Evolutionary conservation across 2,888 invertebrate species (phyloP), one percentile per base, ranked within the genome.

Genomic region (Pseudolycoriella hygida): DNA sequence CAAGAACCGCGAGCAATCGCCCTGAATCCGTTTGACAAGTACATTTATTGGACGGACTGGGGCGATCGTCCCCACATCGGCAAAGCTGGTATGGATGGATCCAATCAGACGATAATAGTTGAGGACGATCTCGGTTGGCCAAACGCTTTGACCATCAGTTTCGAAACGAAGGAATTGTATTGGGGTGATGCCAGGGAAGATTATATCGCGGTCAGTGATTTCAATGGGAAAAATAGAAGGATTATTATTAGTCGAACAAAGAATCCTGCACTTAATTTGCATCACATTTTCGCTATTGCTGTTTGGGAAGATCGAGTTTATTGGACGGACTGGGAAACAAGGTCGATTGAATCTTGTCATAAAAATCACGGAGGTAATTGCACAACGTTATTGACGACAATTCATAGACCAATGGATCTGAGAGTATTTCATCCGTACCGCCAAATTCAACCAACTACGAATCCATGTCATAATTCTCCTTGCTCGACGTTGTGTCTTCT

Each of bases 241-340:
- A 70, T 82, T 37, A 70, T 90, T 20, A 72, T 84, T 49, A 77
- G 77, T 4, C 69, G 83, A 57, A n/a, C n/a, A n/a, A n/a, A n/a
- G n/a, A n/a, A n/a, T n/a, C n/a, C n/a, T n/a, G 74, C 77, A 66
- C 61, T 69, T 46, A 76, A 74, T 50, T 63, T 86, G 49, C 85
- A 86, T 62, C 87, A 88, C 65, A 80, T 86, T 52, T 88, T 87
- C 66, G 81, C 86, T 46, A 71, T 89, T 53, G 79, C 80, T 37
- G 77, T 81, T 50, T 86, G 85, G 81, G 89, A 84, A 62, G 85
- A 88, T 56, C 80, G 77, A 60, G 71, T 93, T 40, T 92, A 85
- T 67, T 92, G 90, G 89, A 85, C 85, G 2, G 93, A 93, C 68
- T 92, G 90, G 90, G 89, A 90, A 68, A 81, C 83, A 43, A 80